Evolutionary conservation across 2,113 vertebrate species (phyloP), one percentile per base, ranked within the genome.

Genomic region (Ammodytes marinus): DNA sequence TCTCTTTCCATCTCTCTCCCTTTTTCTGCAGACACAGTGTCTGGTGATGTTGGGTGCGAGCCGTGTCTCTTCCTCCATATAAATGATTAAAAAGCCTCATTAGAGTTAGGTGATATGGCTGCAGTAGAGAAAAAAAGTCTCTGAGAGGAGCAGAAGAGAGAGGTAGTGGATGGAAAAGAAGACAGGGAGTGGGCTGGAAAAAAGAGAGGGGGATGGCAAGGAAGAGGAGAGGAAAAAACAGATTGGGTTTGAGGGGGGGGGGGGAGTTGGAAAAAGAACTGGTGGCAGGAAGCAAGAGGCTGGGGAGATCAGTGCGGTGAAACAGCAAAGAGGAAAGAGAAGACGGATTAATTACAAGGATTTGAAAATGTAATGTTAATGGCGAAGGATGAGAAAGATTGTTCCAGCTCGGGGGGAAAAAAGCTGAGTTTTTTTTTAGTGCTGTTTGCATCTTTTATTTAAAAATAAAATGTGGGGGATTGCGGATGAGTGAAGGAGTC

Each of bases 31-130:
- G 57, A 74, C 59, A 37, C 74, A 82, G 53, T 68, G 76, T 88
- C 80, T 82, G 15, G 35, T 86, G 73, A 77, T 7, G 8, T 17
- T 37, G 74, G 68, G 72, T 66, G 40, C 15, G 52, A 78, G 57
- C 85, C 46, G 42, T 27, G 27, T 74, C 76, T 80, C 84, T 86
- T 81, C 76, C 68, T 77, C 72, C 0, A 1, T 87, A 88, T 93
- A 82, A 93, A 91, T 92, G 87, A 92, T 93, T 93, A 78, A 93
- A 27, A 89, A 79, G 69, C 74, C 52, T 91, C 81, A 87, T 93
- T 88, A 89, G 86, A 14, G 87, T 89, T 90, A 90, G 85, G 74
- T 89, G 91, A 95, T 92, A 88, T 17, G 73, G 63, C 80, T 86
- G 89, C 83, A 90, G 42, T 68, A 76, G 66, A 84, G 81, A 71